phyloP scores from a whole-genome alignment of 2,888 invertebrate species.

The Strigamia transsilvanica region DNA sequence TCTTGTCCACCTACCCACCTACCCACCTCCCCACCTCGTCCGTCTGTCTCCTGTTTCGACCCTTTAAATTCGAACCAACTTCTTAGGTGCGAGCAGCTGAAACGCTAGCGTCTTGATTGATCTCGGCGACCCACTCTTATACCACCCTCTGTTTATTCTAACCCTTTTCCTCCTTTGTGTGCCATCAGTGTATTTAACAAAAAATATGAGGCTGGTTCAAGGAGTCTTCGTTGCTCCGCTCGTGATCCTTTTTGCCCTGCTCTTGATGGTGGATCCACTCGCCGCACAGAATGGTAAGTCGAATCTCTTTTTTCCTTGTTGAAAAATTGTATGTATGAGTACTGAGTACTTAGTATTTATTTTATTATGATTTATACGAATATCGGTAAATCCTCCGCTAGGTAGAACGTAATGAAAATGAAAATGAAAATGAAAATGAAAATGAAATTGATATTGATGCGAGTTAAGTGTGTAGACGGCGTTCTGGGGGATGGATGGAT shows the following conservation, averaged over 20 bases:
- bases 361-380: too few relatives aligned
- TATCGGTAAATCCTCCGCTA: too few relatives aligned
- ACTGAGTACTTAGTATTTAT: too few relatives aligned
- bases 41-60: too few relatives aligned
- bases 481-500: too few relatives aligned
- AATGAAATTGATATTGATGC: too few relatives aligned
- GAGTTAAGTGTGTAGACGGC: too few relatives aligned
- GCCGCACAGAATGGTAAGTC: slow-evolving; percentile 20
- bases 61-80: not conserved
- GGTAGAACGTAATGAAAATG: too few relatives aligned
- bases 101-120: slow-evolving; percentile 35
- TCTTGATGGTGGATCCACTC: slow-evolving; percentile 23
- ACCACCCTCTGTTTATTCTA: slow-evolving; percentile 10
- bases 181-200: not conserved
- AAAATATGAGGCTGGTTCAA: not conserved
- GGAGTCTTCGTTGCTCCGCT: slow-evolving; percentile 3
- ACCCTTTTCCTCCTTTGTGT: slow-evolving; percentile 21
- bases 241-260: slow-evolving; percentile 17
- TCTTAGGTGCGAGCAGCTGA: slow-evolving; percentile 26
- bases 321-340: too few relatives aligned
- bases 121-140: slow-evolving; percentile 34
- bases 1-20: not conserved
- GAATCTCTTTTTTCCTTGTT: not conserved
- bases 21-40: too few relatives aligned
- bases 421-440: too few relatives aligned